Base-by-base conservation (phyloP, 2,113 vertebrate genomes). In the Anser brachyrhynchus region DNA sequence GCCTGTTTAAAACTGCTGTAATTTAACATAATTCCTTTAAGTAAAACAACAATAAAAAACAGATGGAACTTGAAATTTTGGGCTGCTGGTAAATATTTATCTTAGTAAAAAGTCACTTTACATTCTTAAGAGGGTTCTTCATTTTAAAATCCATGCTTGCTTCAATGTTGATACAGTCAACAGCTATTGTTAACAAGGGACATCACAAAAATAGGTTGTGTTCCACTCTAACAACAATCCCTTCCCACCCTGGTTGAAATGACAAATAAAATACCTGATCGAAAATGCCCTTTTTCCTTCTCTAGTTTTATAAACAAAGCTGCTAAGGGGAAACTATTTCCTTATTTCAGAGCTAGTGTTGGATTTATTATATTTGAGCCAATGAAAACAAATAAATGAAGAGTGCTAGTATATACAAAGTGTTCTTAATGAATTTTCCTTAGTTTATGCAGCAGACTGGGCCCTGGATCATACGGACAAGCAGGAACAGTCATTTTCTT, bases 371-470 rank as follows among this genome's bases (percentile, higher is more conserved):
- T 52, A n/a, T 90, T 74, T 46, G 3, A 62, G 94, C 97, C 96
- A 98, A 96, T 41, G 81, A 97, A 97, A 98, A 98, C 85, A 97
- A 98, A 95, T 54, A 92, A 77, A 57, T 58, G 58, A 84, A 84
- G 76, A 90, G 79, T 44, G 64, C 79, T 91, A 76, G 69, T 89
- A 93, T 85, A 97, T 62, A 95, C 96, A 95, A 96, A 98, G 52
- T 86, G 21, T 92, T 88, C 93, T 92, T 88, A 88, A 90, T 29
- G 51, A 43, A 29, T 92, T 95, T 74, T 66, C 94, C 78, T 86
- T 23, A 62, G 85, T 78, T 97, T 97, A 91, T 72, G 77, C 4
- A 97, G 90, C 85, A 57, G 76, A 18, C 31, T 14, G 54, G 59
- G 80, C 58, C 14, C 52, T 72, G 55, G 28, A 84, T 84, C 46